These are phyloP conservation scores for Pectinophora gossypiella DNA, from an alignment of 1,140 invertebrate genomes.

Conservation along the genomic window DNA sequence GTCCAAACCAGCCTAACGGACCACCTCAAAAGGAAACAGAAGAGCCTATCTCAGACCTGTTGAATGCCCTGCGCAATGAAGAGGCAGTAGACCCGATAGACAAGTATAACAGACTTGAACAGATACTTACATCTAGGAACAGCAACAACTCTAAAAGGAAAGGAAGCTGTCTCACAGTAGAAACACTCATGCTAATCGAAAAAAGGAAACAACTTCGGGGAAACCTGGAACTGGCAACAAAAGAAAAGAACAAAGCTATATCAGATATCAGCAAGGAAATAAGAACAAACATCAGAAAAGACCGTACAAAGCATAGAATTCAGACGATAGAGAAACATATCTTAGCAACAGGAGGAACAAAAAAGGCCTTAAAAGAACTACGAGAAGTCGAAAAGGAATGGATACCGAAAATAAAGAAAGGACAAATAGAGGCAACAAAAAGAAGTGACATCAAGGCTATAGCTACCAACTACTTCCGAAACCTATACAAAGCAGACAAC, in stretches of 20 bases:
- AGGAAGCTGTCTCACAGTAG: not conserved
- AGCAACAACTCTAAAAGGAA: not conserved
- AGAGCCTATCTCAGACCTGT: not conserved
- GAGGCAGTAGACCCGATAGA: not conserved
- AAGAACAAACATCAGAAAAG: not conserved
- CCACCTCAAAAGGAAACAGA: not conserved
- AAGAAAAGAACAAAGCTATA: not conserved
- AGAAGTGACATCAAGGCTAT: not conserved
- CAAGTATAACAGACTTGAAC: not conserved
- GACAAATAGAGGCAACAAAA: not conserved
- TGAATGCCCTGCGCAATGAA: not conserved
- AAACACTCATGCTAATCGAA: not conserved
- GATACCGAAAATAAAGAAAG: slow-evolving; percentile 4
- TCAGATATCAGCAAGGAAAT: slow-evolving; percentile 1
- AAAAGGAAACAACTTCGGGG: not conserved
- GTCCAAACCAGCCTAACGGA: too few relatives aligned
- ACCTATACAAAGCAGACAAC: not conserved
- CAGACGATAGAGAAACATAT: not conserved
- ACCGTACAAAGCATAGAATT: not conserved
- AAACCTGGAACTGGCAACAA: not conserved
- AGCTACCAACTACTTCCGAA: not conserved
- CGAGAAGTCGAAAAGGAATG: slow-evolving; percentile 4
- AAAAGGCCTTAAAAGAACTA: slow-evolving; percentile 1
- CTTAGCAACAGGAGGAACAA: not conserved
- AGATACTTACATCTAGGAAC: not conserved